Percentiles rank a stretch among this genome's conserved stretches.
Evolutionary conservation across 2,888 invertebrate species (phyloP).

Genomic region (Polylopha cassiicola): DNA sequence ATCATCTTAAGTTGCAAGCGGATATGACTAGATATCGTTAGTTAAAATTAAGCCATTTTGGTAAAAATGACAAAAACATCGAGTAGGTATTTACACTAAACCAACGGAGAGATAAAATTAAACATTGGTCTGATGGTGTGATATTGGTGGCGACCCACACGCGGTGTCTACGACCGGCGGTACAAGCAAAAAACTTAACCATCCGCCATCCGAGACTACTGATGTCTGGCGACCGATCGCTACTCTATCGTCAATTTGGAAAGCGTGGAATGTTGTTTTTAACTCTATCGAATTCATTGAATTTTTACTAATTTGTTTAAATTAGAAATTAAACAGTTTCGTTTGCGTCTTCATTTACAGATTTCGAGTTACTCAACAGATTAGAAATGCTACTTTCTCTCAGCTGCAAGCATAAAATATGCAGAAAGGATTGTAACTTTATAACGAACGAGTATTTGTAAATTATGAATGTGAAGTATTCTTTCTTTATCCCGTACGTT

Average conservation of each 20-base stretch:
- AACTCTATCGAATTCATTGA: constrained; percentile 21
- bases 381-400: constrained; percentile 15
- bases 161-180: constrained; percentile 9
- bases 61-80: too few relatives aligned
- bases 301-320: constrained; percentile 23
- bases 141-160: constrained; percentile 13
- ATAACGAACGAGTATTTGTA: too few relatives aligned
- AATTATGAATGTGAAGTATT: too few relatives aligned
- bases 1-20: too few relatives aligned
- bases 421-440: too few relatives aligned
- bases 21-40: too few relatives aligned
- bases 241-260: constrained; percentile 19
- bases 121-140: constrained; percentile 8
- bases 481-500: too few relatives aligned
- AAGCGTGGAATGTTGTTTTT: constrained; percentile 25
- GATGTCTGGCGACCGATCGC: background rate
- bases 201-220: constrained; percentile 3
- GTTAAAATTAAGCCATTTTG: too few relatives aligned
- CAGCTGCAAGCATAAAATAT: too few relatives aligned
- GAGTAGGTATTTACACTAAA: too few relatives aligned
- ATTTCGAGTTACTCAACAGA: constrained; percentile 8
- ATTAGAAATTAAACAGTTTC: constrained; percentile 19
- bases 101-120: constrained; percentile 11
- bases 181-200: constrained; percentile 20
- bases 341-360: constrained; percentile 15